Evolutionary conservation across 1,140 invertebrate species (phyloP).

Genomic region (Drosophila novamexicana): DNA sequence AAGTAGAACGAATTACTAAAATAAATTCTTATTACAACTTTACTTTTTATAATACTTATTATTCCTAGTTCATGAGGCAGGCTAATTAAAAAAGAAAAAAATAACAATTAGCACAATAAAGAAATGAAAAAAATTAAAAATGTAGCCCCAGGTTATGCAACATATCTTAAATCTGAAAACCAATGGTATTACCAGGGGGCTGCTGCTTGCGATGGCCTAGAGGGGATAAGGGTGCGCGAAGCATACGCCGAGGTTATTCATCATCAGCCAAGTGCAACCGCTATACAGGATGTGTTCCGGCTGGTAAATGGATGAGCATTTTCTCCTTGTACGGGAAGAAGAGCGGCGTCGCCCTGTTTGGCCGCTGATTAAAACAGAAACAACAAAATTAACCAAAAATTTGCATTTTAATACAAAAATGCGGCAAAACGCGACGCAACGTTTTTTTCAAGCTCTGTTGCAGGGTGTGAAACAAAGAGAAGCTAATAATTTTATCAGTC

Average conservation of each 20-base stretch:
- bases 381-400: conserved; percentile 81
- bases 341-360: conserved; percentile 12
- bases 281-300: conserved; percentile 41
- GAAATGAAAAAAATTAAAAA: conserved; percentile 50
- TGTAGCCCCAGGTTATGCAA: conserved; percentile 35
- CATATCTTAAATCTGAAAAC: conserved; percentile 5
- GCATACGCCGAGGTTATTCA: conserved; percentile 71
- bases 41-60: not conserved
- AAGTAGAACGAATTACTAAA: not conserved
- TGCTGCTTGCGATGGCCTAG: not conserved
- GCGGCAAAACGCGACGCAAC: conserved; percentile 29
- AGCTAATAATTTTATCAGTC: conserved; percentile 84
- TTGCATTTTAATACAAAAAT: conserved; percentile 81
- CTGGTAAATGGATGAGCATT: conserved; percentile 11
- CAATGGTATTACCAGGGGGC: not conserved
- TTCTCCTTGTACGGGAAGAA: not conserved
- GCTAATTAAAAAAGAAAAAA: conserved; percentile 50
- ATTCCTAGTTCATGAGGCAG: not conserved
- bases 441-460: not conserved
- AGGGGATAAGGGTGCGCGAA: conserved; percentile 5
- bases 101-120: conserved; percentile 41
- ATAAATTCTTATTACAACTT: not conserved
- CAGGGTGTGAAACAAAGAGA: conserved; percentile 55
- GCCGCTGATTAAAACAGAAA: conserved; percentile 75
- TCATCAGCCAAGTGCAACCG: conserved; percentile 77